Evolutionary conservation across 2,888 invertebrate genomes (phyloP).

Genomic region (Sinohyriopsis cumingii): DNA sequence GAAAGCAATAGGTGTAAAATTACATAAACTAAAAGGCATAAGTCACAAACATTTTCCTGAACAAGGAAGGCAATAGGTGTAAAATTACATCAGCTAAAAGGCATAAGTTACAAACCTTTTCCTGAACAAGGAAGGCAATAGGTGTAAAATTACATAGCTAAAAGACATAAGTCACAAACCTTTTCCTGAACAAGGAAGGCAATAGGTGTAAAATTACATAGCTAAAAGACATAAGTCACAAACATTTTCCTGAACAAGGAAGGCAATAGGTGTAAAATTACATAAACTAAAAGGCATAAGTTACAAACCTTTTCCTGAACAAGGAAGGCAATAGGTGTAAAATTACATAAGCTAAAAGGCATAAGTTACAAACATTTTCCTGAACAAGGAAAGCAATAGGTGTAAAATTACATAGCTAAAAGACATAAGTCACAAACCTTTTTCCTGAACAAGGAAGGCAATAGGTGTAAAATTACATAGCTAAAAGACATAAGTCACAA

Average conservation of each 20-base stretch:
- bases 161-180: conserved; percentile 24
- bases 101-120: conserved; percentile 40
- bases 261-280: conserved; percentile 10
- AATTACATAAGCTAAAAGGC: neutral
- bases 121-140: conserved; percentile 50
- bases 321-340: conserved; percentile 34
- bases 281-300: neutral
- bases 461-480: no score
- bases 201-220: no score
- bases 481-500: neutral
- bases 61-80: conserved; percentile 42
- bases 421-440: conserved; percentile 31
- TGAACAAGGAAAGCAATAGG: conserved; percentile 48
- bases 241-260: conserved; percentile 59
- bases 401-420: neutral
- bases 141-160: neutral
- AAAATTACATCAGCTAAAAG: neutral
- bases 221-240: neutral
- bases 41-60: conserved; percentile 47
- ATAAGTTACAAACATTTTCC: conserved; percentile 42
- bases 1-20: conserved; percentile 25
- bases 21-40: neutral
- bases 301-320: conserved; percentile 52
- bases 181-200: conserved; percentile 55
- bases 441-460: conserved; percentile 52